Conservation (phyloP, 2,113 vertebrate genomes). For the Ophiodon elongatus region DNA sequence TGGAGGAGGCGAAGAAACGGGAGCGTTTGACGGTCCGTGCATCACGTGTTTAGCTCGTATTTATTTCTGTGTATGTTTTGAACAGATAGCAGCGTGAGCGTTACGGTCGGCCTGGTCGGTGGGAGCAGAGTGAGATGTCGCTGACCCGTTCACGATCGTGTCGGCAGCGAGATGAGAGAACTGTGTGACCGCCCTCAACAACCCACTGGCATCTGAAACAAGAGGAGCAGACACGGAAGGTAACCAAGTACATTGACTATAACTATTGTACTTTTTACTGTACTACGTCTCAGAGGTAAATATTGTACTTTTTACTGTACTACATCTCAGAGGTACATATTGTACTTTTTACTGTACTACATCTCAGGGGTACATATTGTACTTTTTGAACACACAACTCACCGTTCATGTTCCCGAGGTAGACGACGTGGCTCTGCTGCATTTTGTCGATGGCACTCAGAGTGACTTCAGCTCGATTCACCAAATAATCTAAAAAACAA, state of each 20-base stretch:
- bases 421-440: conserved; percentile 81
- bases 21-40: not conserved
- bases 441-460: conserved; percentile 87
- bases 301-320: too few species aligned
- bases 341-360: too few species aligned
- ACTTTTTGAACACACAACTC: not conserved
- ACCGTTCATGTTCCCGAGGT: conserved; percentile 86
- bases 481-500: conserved; percentile 89
- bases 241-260: too few species aligned
- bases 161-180: conserved; percentile 91
- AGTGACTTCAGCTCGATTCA: conserved; percentile 86
- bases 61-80: too few species aligned
- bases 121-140: conserved; percentile 89
- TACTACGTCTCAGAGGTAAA: too few species aligned
- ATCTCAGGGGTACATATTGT: too few species aligned
- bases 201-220: conserved; percentile 82
- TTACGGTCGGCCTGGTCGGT: conserved; percentile 91
- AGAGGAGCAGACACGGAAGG: not conserved
- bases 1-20: conserved; percentile 47
- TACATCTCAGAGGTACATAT: too few species aligned
- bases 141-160: conserved; percentile 89
- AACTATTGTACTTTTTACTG: too few species aligned
- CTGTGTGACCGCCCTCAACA: conserved; percentile 88
- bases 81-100: not conserved
- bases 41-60: too few species aligned